Evolutionary conservation across 2,888 invertebrate genomes (phyloP).

Genomic region (Cerceris ruficornis): DNA sequence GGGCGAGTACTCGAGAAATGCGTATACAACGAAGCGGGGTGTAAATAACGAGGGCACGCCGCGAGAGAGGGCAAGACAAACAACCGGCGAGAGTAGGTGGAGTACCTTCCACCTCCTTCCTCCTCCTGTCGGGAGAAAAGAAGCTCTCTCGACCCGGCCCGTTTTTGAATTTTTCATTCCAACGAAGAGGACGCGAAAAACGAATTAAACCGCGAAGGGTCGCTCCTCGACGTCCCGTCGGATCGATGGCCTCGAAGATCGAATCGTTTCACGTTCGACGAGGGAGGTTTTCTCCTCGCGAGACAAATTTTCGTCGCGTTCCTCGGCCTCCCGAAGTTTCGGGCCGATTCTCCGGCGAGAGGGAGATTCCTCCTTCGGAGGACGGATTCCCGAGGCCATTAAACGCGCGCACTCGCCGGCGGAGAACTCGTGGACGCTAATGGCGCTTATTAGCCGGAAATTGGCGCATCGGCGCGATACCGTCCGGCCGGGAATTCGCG

Average conservation of each 20-base stretch:
- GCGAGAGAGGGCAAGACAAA: not conserved
- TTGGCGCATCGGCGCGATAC: slow-evolving; percentile 61
- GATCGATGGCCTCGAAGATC: too few relatives aligned
- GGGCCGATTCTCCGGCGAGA: not conserved
- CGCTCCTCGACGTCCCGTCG: too few relatives aligned
- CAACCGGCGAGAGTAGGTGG: not conserved
- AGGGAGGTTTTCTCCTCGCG: too few relatives aligned
- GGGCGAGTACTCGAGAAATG: slow-evolving; percentile 15
- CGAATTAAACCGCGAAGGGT: too few relatives aligned
- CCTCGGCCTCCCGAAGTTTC: not conserved
- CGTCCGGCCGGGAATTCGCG: slow-evolving; percentile 35
- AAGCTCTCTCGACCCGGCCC: too few relatives aligned
- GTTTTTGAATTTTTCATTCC: too few relatives aligned
- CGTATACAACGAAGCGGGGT: not conserved
- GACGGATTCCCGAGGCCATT: slow-evolving; percentile 28
- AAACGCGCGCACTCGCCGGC: slow-evolving; percentile 15
- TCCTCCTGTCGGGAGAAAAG: too few relatives aligned
- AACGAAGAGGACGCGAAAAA: too few relatives aligned
- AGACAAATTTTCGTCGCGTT: too few relatives aligned
- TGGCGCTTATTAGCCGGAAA: slow-evolving; percentile 61
- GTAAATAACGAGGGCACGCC: slow-evolving; percentile 11
- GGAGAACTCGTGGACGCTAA: slow-evolving; percentile 48
- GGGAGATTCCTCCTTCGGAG: not conserved
- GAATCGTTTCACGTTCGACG: too few relatives aligned
- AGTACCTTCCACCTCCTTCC: too few relatives aligned